A percentile compares a stretch with the other conserved stretches of the same genome.
Evolutionary conservation across 1,140 invertebrate species (phyloP).

Genomic region (Chymomyza costata): DNA sequence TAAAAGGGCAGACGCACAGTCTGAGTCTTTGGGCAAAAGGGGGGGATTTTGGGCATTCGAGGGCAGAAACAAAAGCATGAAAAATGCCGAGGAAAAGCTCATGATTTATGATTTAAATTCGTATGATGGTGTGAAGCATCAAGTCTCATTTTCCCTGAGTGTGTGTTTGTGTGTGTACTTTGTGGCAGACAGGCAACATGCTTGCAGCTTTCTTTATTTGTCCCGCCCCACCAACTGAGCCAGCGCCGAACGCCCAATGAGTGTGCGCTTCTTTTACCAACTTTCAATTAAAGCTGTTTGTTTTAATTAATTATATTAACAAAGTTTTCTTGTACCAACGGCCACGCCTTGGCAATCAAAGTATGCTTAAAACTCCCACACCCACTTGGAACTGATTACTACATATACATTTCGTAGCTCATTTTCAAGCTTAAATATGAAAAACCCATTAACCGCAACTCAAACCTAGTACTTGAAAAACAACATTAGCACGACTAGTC

Average conservation of each 20-base stretch:
- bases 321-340: slow-evolving; percentile 57
- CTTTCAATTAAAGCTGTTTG: slow-evolving; percentile 64
- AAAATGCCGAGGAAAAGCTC: slow-evolving; percentile 65
- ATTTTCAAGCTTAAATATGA: slow-evolving; percentile 26
- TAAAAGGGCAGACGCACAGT: neutral
- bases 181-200: slow-evolving; percentile 6
- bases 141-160: slow-evolving; percentile 19
- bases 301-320: slow-evolving; percentile 70
- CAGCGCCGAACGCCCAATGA: neutral
- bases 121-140: slow-evolving; percentile 59
- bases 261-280: slow-evolving; percentile 8
- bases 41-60: neutral
- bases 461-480: neutral
- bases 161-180: slow-evolving; percentile 9
- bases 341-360: slow-evolving; percentile 28
- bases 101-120: slow-evolving; percentile 74
- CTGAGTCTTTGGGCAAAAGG: no score
- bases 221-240: slow-evolving; percentile 23
- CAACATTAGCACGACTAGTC: slow-evolving; percentile 6
- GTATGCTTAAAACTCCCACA: neutral
- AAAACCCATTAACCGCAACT: slow-evolving; percentile 31
- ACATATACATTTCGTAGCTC: slow-evolving; percentile 5
- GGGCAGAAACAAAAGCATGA: slow-evolving; percentile 37
- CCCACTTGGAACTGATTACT: no score
- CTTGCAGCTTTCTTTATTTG: slow-evolving; percentile 59